These are phyloP conservation scores for Tiphia femorata DNA, from an alignment of 2,888 invertebrate genomes.

Conservation along the genomic window DNA sequence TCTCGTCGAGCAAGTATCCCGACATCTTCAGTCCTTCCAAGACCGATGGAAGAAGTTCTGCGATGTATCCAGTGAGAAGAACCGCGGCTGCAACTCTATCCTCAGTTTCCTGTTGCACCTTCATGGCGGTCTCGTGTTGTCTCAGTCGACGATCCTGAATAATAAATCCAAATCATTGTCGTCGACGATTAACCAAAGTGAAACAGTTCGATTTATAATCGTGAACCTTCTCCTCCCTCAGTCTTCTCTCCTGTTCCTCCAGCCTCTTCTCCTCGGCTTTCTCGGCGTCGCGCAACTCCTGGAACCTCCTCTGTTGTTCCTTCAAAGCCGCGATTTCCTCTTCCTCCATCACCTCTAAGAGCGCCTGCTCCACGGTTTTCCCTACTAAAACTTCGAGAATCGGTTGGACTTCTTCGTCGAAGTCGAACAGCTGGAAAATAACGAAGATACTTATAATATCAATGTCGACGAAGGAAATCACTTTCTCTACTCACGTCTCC, in stretches of 20 bases:
- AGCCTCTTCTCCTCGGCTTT: conserved; percentile 85
- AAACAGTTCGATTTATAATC: too few species aligned
- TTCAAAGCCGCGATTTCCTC: conserved; percentile 88
- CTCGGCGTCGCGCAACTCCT: conserved; percentile 83
- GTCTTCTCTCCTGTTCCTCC: conserved; percentile 82
- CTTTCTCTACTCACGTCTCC: conserved; percentile 81
- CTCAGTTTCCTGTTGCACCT: conserved; percentile 80
- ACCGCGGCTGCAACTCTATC: conserved; percentile 86
- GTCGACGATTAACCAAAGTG: background rate
- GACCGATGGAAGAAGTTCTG: conserved; percentile 87
- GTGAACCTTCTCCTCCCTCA: conserved; percentile 79
- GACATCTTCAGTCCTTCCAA: conserved; percentile 84
- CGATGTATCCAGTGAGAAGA: conserved; percentile 88
- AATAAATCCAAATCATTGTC: background rate
- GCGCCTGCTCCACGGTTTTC: conserved; percentile 89
- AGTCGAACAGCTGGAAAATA: conserved; percentile 83
- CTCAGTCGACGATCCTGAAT: conserved; percentile 77
- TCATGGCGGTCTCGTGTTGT: conserved; percentile 77
- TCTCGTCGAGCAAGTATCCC: conserved; percentile 77
- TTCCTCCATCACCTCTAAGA: conserved; percentile 92
- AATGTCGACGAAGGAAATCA: background rate
- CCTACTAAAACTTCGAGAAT: conserved; percentile 91
- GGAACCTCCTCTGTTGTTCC: conserved; percentile 82
- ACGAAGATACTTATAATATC: background rate
- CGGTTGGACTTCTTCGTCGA: conserved; percentile 91